Percentiles rank a stretch among this genome's conserved stretches.
Evolutionary conservation across 1,140 invertebrate species (phyloP).

Genomic region (Radopholus similis): DNA sequence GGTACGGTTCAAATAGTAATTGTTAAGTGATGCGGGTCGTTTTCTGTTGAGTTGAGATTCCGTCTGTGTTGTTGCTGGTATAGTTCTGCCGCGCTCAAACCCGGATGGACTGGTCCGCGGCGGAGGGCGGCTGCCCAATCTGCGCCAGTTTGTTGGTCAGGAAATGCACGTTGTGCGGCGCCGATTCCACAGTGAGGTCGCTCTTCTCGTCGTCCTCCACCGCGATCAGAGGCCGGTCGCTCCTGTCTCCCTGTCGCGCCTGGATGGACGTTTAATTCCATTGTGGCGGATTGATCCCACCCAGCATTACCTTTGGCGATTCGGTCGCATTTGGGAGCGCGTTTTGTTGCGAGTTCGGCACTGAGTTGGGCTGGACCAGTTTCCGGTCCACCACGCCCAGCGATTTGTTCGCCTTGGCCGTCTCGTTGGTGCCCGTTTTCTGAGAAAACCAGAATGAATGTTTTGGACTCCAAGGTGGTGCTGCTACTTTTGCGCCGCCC

Average conservation of each 20-base stretch:
- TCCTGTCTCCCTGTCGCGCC: constrained; percentile 24
- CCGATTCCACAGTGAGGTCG: constrained; percentile 59
- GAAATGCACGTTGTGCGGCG: constrained; percentile 55
- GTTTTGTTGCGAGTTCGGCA: neutral
- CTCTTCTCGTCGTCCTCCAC: constrained; percentile 55
- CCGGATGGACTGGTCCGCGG: constrained; percentile 51
- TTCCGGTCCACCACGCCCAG: neutral
- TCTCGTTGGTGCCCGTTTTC: constrained; percentile 80
- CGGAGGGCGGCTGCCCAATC: neutral
- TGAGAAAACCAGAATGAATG: too few species aligned
- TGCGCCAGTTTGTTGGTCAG: constrained; percentile 54
- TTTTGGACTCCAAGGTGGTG: too few species aligned
- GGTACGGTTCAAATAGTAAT: too few species aligned
- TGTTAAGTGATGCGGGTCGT: constrained; percentile 10
- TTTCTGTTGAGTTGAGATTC: neutral
- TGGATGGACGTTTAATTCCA: too few species aligned
- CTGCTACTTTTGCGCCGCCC: constrained; percentile 68
- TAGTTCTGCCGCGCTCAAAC: constrained; percentile 32
- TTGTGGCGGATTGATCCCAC: too few species aligned
- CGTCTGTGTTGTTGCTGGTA: neutral
- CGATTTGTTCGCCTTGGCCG: constrained; percentile 66
- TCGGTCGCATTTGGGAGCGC: neutral
- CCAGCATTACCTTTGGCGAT: constrained; percentile 50
- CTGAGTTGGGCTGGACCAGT: neutral
- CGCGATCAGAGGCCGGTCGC: neutral